Conservation (phyloP, 2,797 vertebrate species). For the Xenopus petersii region DNA sequence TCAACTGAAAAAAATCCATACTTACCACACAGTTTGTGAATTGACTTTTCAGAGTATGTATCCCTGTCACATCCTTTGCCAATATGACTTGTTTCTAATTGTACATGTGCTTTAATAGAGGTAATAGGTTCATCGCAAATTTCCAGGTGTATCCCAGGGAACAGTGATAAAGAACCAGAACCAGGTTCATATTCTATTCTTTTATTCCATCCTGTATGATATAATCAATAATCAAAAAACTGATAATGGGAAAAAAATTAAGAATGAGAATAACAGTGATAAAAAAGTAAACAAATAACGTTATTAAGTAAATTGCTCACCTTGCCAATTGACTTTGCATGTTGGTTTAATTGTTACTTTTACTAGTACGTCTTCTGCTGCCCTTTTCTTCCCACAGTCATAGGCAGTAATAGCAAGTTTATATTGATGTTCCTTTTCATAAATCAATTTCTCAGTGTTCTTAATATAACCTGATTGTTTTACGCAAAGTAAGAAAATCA, state of each 20-base stretch:
- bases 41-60: constrained; percentile 95
- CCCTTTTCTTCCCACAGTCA: constrained; percentile 95
- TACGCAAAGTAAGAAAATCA: too few species aligned
- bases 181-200: constrained; percentile 95
- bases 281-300: neutral
- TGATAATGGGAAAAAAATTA: neutral
- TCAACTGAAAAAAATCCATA: too few species aligned
- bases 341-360: constrained; percentile 93
- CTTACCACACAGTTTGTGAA: constrained; percentile 93
- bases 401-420: constrained; percentile 94
- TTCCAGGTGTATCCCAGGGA: constrained; percentile 88
- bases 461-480: constrained; percentile 82
- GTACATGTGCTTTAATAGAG: constrained; percentile 79
- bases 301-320: constrained; percentile 71
- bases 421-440: constrained; percentile 88
- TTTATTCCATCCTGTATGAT: constrained; percentile 85
- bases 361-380: constrained; percentile 88
- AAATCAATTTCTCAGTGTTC: constrained; percentile 92
- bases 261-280: neutral
- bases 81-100: constrained; percentile 93
- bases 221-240: neutral
- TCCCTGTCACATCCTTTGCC: constrained; percentile 96
- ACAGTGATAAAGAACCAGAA: constrained; percentile 86
- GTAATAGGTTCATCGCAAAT: constrained; percentile 89
- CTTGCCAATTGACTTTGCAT: constrained; percentile 96